These are phyloP conservation scores for Junco hyemalis DNA, from an alignment of 2,113 vertebrate species.

Conservation along the genomic window DNA sequence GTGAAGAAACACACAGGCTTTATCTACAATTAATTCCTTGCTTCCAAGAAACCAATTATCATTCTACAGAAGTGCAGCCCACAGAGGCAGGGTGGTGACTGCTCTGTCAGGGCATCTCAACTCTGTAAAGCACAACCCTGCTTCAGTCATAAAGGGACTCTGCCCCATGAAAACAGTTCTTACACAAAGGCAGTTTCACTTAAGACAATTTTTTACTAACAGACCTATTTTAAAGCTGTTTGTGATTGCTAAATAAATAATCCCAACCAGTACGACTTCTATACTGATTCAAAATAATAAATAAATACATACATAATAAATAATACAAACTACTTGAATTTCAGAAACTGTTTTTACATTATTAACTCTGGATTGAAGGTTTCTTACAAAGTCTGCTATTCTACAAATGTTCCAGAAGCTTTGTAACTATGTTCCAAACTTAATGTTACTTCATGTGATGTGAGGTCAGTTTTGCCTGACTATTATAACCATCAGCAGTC, in stretches of 20 bases:
- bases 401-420: neutral
- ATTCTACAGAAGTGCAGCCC: neutral
- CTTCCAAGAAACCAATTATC: neutral
- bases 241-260: neutral
- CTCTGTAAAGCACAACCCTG: neutral
- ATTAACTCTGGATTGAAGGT: neutral
- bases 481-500: neutral
- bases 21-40: neutral
- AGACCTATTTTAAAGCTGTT: neutral
- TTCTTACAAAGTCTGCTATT: neutral
- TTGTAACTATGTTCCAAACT: neutral
- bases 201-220: neutral
- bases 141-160: neutral
- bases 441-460: neutral
- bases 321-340: neutral
- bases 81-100: accelerated
- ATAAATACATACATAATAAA: neutral
- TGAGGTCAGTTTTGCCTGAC: neutral
- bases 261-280: neutral
- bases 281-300: neutral
- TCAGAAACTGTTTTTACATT: neutral
- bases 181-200: neutral
- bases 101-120: neutral
- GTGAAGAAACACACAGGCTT: neutral
- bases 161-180: neutral